A percentile compares a stretch with the other conserved stretches of the same genome.
Evolutionary conservation across 2,797 vertebrate genomes (phyloP).

Genomic region (Amazona finschi): DNA sequence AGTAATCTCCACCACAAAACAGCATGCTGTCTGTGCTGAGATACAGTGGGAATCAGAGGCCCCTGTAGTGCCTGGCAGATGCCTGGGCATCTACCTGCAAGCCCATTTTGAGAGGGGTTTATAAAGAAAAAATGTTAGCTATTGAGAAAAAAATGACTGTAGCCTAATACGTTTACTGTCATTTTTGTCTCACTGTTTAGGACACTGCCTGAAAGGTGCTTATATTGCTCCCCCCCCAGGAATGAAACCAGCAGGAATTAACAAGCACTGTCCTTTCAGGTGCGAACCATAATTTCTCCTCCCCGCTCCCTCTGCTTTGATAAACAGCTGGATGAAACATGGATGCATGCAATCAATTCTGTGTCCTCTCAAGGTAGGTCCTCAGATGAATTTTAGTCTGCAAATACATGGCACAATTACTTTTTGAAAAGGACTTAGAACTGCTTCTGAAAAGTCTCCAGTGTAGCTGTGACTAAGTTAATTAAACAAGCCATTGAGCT

Average conservation of each 20-base stretch:
- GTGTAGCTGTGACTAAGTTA: slow-evolving; percentile 1
- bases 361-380: background rate
- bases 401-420: background rate
- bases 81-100: background rate
- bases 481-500: slow-evolving; percentile 17
- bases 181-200: background rate
- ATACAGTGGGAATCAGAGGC: background rate
- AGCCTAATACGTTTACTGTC: background rate
- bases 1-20: accelerated
- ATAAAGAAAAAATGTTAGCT: background rate
- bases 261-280: background rate
- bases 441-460: background rate
- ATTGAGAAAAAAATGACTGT: background rate
- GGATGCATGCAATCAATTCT: background rate
- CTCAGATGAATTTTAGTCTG: background rate
- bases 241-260: background rate
- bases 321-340: background rate
- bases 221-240: accelerated
- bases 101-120: background rate
- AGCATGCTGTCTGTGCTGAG: background rate
- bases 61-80: accelerated
- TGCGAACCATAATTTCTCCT: background rate
- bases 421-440: background rate
- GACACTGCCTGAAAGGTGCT: background rate
- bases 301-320: background rate